Evolutionary conservation across 2,888 invertebrate species (phyloP), one percentile per base, ranked within the genome.

Genomic region (Dione vanillae): DNA sequence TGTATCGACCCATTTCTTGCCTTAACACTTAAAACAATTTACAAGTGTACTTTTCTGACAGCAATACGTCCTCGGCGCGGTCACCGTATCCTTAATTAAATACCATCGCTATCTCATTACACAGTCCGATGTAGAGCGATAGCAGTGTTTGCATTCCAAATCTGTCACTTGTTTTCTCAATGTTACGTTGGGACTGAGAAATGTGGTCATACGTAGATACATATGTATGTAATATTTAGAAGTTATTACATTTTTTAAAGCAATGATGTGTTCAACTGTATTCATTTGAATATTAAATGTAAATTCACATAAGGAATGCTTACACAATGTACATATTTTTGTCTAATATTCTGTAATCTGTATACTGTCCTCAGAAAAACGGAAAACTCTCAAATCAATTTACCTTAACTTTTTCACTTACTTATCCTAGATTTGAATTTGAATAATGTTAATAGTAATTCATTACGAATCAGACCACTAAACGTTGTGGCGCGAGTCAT

Each of bases 61-160:
- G 79, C 78, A 45, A 61, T 75, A 74, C 81, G 85, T 79, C 86
- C 83, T 86, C 82, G 75, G 77, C 85, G 87, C 91, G 91, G 91
- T 91, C 91, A 91, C 89, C 85, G 76, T 83, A 90, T 89, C 88
- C 85, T 83, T 86, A 82, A 86, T 78, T 87, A 92, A 92, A 92
- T 90, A 91, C 78, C 80, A 84, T 80, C 83, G 82, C 82, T 87
- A 88, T 81, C 82, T 88, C 84, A 88, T 86, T 89, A 86, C 85
- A 86, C 75, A 86, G 89, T 88, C 88, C 89, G 83, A 84, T 84
- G 83, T 74, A 71, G 77, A 79, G 52, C 72, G 85, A 84, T 86
- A 86, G 78, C 76, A 61, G 54, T 77, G 79, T 78, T 77, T 82
- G 79, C 78, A 67, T 72, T 74, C 71, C 73, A 76, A 78, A 79